Evolutionary conservation across 2,797 vertebrate genomes (phyloP), one percentile per base, ranked within the genome.

Genomic region (Epinephelus awoara): DNA sequence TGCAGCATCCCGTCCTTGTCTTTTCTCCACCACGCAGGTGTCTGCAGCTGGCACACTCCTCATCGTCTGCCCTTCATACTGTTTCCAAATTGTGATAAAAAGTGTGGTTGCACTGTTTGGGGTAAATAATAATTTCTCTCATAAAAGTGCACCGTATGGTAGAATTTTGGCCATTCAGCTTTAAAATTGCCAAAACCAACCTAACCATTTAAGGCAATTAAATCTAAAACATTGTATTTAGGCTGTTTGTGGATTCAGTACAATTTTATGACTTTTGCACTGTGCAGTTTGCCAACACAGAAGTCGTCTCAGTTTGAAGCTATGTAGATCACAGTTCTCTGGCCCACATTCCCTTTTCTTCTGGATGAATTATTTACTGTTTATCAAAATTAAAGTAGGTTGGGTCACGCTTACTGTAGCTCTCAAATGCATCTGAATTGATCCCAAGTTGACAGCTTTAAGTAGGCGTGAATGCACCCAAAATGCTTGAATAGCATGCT

Each of bases 341-440:
- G 83, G 77, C 86, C 87, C 77, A 86, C 81, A 82, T 88, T 80
- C 59, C 49, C 66, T 12, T 34, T 80, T 52, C 55, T 72, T 59
- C 8, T 75, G 44, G 54, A 79, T 82, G 62, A 93, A 94, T 94
- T 90, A 93, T 94, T 93, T 80, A 92, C 82, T 47, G 69, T 85
- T 91, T 83, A 85, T 91, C 76, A 56, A 68, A 85, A 77, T 80
- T 72, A 72, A 89, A 89, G 83, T 70, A 57, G 75, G 64, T 73
- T 83, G 68, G 51, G 67, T 54, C 51, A 52, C 19, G 13, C 54
- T 72, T 67, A 56, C 56, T 59, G 29, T 58, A 3, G 44, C 67
- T 72, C 23, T n/a, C 23, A 82, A 78, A 83, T 58, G 27, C 25
- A 68, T 68, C 40, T 49, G 42, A 69, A 59, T 50, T 63, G 51